A percentile compares a stretch with the other conserved stretches of the same genome.
Conservation (phyloP, 2,797 vertebrate genomes). For the Parauchenoglanis punctatus region DNA sequence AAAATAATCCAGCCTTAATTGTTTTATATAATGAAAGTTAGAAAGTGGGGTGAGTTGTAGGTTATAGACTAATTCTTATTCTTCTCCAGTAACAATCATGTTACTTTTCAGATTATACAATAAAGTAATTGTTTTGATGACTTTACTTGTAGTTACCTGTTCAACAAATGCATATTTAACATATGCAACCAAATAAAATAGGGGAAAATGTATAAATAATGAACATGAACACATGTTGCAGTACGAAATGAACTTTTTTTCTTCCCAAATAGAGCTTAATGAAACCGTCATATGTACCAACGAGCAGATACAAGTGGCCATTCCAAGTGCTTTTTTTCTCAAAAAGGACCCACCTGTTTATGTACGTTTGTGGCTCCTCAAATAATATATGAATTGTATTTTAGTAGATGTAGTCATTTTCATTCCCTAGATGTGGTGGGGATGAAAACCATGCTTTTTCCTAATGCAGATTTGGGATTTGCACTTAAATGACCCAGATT, state of each 20-base stretch:
- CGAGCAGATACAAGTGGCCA: constrained; percentile 76
- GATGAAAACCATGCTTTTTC: neutral
- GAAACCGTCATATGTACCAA: constrained; percentile 80
- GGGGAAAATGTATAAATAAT: neutral
- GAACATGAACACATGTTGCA: neutral
- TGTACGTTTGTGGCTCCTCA: constrained; percentile 62
- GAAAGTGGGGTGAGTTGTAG: neutral
- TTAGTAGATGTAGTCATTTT: neutral
- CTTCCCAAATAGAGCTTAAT: constrained; percentile 70
- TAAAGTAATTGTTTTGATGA: neutral
- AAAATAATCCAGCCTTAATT: neutral
- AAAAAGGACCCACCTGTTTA: constrained; percentile 76
- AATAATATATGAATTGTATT: neutral
- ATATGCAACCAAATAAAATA: neutral
- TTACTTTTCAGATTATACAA: neutral
- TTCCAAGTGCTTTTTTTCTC: constrained; percentile 77
- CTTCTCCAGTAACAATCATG: neutral
- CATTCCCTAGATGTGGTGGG: neutral
- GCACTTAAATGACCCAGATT: constrained; percentile 75
- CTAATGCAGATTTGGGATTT: constrained; percentile 75
- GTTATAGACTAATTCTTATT: neutral
- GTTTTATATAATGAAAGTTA: neutral
- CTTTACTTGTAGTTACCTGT: neutral
- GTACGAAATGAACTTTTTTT: neutral
- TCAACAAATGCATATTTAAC: neutral